A percentile compares a stretch with the other conserved stretches of the same genome.
phyloP scores from a whole-genome alignment of 1,140 invertebrate genomes.

The Ladona fulva region DNA sequence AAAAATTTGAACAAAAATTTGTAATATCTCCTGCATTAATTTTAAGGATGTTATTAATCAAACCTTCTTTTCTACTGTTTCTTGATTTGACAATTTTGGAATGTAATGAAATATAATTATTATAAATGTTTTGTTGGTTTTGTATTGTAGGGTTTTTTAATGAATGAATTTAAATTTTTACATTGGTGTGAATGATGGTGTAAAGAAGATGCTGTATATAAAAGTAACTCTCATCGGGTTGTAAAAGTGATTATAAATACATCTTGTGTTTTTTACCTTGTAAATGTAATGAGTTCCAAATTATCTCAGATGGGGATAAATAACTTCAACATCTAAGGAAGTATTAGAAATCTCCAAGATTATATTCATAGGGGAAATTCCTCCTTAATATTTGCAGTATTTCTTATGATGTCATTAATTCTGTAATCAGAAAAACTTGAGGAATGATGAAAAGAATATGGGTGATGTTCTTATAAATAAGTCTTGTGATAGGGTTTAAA shows the following conservation, averaged over 20 bases:
- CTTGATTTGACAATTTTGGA: background rate
- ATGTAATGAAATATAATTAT: background rate
- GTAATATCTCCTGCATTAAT: background rate
- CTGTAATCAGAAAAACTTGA: too few species aligned
- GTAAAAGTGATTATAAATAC: slow-evolving; percentile 10
- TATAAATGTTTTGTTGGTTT: slow-evolving; percentile 8
- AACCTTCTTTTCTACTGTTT: background rate
- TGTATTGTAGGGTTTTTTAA: background rate
- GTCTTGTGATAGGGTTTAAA: too few species aligned
- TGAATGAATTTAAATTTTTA: background rate
- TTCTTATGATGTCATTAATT: too few species aligned
- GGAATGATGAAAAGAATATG: too few species aligned
- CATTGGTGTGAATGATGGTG: slow-evolving; percentile 3
- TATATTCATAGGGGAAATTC: too few species aligned
- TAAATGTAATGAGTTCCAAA: background rate
- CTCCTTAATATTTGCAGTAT: too few species aligned
- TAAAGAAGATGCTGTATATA: slow-evolving; percentile 7
- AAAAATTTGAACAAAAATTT: background rate
- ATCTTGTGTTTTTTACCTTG: slow-evolving; percentile 1
- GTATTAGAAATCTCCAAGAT: too few species aligned
- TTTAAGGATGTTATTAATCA: background rate
- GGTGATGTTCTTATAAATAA: too few species aligned
- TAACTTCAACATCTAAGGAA: too few species aligned
- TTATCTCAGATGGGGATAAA: too few species aligned
- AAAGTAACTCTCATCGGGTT: background rate